A percentile compares a stretch with the other conserved stretches of the same genome.
Evolutionary conservation across 1,140 invertebrate genomes (phyloP).

Genomic region (Drosophila yakuba): DNA sequence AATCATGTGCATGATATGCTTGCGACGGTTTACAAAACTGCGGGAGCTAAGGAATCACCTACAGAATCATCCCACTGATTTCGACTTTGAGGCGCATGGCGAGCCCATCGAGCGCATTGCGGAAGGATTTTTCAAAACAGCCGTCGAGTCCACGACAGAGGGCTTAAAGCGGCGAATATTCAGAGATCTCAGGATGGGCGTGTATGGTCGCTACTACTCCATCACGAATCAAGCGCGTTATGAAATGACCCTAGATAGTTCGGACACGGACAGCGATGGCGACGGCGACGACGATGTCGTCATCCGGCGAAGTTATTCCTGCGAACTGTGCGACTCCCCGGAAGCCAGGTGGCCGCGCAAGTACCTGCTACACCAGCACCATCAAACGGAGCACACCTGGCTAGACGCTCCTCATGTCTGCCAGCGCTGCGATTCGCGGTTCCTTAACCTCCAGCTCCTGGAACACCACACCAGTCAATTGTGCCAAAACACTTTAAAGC

Average conservation of each 20-base stretch:
- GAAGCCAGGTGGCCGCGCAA: constrained; percentile 56
- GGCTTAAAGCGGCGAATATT: constrained; percentile 58
- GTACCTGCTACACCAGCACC: constrained; percentile 72
- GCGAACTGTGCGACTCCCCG: constrained; percentile 57
- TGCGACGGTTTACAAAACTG: constrained; percentile 55
- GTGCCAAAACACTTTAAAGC: constrained; percentile 68
- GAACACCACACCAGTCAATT: constrained; percentile 63
- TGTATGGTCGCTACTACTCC: constrained; percentile 66
- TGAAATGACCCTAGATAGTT: constrained; percentile 71
- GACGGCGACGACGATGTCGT: constrained; percentile 59
- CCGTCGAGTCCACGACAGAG: constrained; percentile 58
- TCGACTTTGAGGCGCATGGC: constrained; percentile 57
- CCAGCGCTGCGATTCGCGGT: constrained; percentile 67
- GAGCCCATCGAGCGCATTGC: constrained; percentile 69
- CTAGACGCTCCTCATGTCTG: constrained; percentile 71
- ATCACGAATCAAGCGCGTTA: constrained; percentile 72
- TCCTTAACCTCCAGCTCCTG: constrained; percentile 60
- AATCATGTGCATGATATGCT: constrained; percentile 72
- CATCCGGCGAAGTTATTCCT: constrained; percentile 55
- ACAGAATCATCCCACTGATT: constrained; percentile 48
- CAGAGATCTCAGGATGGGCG: constrained; percentile 50
- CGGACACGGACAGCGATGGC: constrained; percentile 69
- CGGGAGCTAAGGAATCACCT: constrained; percentile 60
- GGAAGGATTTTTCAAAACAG: constrained; percentile 69
- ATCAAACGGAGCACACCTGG: constrained; percentile 62